Evolutionary conservation across 2,888 invertebrate genomes (phyloP).

Genomic region (Neuroscelio doddi): DNA sequence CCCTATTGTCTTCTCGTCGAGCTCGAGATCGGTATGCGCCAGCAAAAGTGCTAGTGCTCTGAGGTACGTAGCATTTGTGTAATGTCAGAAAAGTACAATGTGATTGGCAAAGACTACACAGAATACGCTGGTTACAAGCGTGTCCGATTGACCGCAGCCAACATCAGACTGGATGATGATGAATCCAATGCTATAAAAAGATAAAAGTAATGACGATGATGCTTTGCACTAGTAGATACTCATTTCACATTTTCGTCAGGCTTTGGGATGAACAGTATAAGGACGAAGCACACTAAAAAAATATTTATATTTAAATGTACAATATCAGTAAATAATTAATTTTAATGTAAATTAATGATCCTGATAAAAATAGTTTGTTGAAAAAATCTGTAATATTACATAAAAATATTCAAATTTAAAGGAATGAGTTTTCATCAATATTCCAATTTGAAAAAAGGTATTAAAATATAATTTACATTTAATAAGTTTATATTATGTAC

Average conservation of each 20-base stretch:
- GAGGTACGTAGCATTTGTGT: conserved; percentile 24
- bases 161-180: conserved; percentile 7
- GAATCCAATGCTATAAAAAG: conserved; percentile 18
- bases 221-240: conserved; percentile 1
- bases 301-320: background rate
- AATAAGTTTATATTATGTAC: too few species aligned
- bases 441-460: too few species aligned
- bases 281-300: conserved; percentile 53
- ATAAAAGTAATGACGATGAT: conserved; percentile 7
- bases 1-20: conserved; percentile 40
- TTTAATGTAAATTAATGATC: background rate
- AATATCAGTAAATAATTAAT: background rate
- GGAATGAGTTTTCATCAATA: too few species aligned
- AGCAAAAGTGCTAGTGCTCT: conserved; percentile 25
- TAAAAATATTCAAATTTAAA: too few species aligned
- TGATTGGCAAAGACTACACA: conserved; percentile 6
- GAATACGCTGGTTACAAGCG: conserved; percentile 31
- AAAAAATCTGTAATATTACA: too few species aligned
- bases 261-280: conserved; percentile 54
- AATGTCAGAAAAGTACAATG: conserved; percentile 27
- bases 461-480: too few species aligned
- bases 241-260: conserved; percentile 44
- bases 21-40: conserved; percentile 31
- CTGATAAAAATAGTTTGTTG: too few species aligned
- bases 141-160: conserved; percentile 31